Conservation (phyloP, 2,797 vertebrate genomes). For the Acridotheres tristis region DNA sequence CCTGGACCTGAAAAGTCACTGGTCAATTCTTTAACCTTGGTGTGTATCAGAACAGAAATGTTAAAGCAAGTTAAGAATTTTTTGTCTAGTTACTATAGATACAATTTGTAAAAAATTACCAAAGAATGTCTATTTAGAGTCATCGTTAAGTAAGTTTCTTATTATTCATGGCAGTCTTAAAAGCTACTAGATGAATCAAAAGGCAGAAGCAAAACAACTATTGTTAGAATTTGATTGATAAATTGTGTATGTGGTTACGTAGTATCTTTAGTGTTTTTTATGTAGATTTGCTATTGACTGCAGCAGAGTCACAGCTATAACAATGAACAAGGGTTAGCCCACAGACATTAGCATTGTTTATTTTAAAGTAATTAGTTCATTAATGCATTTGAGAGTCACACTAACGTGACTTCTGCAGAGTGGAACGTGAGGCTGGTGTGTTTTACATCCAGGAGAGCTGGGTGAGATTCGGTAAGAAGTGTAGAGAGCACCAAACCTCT, state of each 20-base stretch:
- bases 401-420: background rate
- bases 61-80: background rate
- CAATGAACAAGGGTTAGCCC: background rate
- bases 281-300: background rate
- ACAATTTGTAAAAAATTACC: background rate
- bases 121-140: background rate
- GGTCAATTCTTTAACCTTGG: background rate
- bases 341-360: background rate
- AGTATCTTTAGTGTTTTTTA: background rate
- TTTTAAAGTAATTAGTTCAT: conserved; percentile 15
- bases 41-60: background rate
- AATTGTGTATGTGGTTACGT: background rate
- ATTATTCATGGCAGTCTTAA: background rate
- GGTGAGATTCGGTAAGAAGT: background rate
- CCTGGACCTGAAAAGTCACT: background rate
- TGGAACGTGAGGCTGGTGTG: background rate
- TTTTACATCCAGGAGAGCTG: background rate
- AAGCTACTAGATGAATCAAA: background rate
- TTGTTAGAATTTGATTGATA: background rate
- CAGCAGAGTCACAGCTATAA: background rate
- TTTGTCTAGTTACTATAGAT: background rate
- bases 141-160: background rate
- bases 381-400: conserved; percentile 1
- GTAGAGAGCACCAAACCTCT: background rate
- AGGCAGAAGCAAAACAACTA: background rate